Base-by-base conservation (phyloP, 2,888 invertebrate genomes). In the Drosophila atripex region DNA sequence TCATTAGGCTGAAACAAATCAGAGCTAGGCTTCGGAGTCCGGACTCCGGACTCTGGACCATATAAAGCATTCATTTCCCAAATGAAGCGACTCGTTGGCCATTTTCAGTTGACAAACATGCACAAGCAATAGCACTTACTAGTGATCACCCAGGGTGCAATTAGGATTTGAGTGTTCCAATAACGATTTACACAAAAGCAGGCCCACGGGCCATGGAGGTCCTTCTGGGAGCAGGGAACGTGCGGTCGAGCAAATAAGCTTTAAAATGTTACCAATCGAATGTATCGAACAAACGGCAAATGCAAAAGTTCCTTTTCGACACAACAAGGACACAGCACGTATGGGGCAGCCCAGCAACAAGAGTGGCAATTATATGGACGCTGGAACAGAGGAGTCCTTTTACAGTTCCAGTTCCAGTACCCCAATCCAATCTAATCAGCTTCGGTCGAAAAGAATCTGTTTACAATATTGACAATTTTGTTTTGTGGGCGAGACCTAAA, bases 391-490 rank as follows among this genome's bases (percentile, higher is more conserved):
- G 47, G 23, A 54, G 23, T 11, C n/a, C 43, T 43, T 43, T 18
- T 41, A 51, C 28, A 32, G 28, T 28, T 5, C 28, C 43, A 52
- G 39, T 23, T 14, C 23, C 28, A 39, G 54, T 43, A 18, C 14
- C 38, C 49, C 46, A 43, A 47, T 73, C 71, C 65, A 70, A 86
- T 80, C 84, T 86, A 84, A 86, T 84, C 84, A 86, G 79, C 76
- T 74, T 71, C 72, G 59, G 66, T 70, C 69, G 56, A 70, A 74
- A 78, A 77, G 73, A 84, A 84, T 75, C 77, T 86, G 84, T 83
- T 86, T 78, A 73, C 82, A 86, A 86, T 86, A 86, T 86, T 80
- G 84, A 78, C 78, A 84, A 84, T 77, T 79, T 68, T 63, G 64
- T 69, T 54, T 70, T 57, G 65, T 61, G 59, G 35, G 39, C 1